Conservation (phyloP, 2,888 invertebrate genomes). For the Deroplatys truncata region DNA sequence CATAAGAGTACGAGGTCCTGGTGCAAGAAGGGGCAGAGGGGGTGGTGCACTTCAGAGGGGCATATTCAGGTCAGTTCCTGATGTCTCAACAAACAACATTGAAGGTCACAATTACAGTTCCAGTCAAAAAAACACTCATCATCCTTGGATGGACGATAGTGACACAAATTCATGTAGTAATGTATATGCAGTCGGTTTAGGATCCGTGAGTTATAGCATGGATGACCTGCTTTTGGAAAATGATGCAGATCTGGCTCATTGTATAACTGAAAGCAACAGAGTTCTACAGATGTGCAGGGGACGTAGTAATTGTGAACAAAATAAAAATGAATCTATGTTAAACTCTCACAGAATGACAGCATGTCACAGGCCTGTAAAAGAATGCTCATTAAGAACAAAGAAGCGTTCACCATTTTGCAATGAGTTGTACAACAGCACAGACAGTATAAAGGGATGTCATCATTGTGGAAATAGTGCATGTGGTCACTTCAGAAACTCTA, state of each 20-base stretch:
- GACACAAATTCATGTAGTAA: neutral
- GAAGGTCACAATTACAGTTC: constrained; percentile 34
- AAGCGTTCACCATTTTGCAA: neutral
- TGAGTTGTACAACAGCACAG: neutral
- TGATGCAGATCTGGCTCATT: neutral
- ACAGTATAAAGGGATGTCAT: neutral
- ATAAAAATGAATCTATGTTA: neutral
- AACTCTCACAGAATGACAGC: neutral
- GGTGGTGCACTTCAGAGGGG: constrained; percentile 44
- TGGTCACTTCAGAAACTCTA: neutral
- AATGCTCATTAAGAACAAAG: neutral
- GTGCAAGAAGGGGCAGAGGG: neutral
- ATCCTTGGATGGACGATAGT: constrained; percentile 27
- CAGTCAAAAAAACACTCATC: constrained; percentile 32
- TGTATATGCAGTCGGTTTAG: constrained; percentile 29
- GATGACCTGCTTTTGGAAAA: constrained; percentile 24
- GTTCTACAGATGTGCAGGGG: neutral
- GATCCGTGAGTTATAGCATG: constrained; percentile 36
- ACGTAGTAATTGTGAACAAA: neutral
- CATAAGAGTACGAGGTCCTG: neutral
- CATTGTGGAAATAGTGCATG: neutral
- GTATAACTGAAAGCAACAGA: neutral
- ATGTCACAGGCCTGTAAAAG: neutral
- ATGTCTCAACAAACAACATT: constrained; percentile 35
- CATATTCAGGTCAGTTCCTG: constrained; percentile 43